These are phyloP conservation scores for Dolichoris vasculosae DNA, from an alignment of 1,140 invertebrate species.

Conservation along the genomic window DNA sequence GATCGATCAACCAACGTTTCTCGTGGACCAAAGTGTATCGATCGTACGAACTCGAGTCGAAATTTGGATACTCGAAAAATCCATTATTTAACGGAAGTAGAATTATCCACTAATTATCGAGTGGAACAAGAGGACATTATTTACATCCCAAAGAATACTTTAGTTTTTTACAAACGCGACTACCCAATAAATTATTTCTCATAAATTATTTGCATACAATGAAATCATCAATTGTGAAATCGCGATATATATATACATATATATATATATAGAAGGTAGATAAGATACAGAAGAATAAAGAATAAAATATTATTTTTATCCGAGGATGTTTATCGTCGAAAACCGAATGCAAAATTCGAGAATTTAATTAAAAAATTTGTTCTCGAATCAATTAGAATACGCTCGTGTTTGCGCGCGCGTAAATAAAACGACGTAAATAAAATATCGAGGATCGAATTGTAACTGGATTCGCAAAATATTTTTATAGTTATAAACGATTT, in stretches of 20 bases:
- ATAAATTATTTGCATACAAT: slow-evolving; percentile 16
- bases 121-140: background rate
- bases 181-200: background rate
- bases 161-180: background rate
- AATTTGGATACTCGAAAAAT: too few relatives aligned
- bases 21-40: too few relatives aligned
- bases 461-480: background rate
- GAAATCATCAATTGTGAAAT: background rate
- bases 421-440: background rate
- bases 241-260: background rate
- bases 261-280: too few relatives aligned
- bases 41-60: too few relatives aligned
- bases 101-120: background rate
- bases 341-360: background rate
- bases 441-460: background rate
- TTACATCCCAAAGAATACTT: background rate
- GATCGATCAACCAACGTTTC: too few relatives aligned
- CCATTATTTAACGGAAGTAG: background rate
- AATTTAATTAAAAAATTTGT: background rate
- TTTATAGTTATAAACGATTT: background rate
- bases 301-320: background rate
- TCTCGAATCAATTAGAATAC: background rate
- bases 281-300: background rate
- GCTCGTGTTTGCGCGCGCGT: background rate
- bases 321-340: background rate